phyloP scores from a whole-genome alignment of 2,113 vertebrate species.

The Eulacestoma nigropectus region DNA sequence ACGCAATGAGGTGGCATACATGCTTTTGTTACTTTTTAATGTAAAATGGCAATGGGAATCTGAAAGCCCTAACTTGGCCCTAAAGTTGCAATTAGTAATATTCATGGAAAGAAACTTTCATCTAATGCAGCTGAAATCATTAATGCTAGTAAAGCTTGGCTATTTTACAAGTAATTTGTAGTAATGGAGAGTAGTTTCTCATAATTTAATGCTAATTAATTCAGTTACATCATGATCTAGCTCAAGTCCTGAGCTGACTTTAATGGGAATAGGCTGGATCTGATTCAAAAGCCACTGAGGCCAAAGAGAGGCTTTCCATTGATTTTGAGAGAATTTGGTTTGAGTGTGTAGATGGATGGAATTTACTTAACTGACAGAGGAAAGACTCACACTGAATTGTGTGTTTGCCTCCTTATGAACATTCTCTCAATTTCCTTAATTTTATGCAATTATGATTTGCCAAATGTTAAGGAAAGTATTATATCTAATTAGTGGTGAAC shows the following conservation, averaged over 20 bases:
- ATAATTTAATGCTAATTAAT: conserved; percentile 73
- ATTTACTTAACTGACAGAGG: not conserved
- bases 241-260: conserved; percentile 41
- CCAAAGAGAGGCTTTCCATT: not conserved
- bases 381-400: not conserved
- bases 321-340: conserved; percentile 3
- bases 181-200: conserved; percentile 55
- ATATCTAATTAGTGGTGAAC: conserved; percentile 52
- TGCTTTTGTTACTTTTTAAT: not conserved
- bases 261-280: conserved; percentile 1
- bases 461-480: conserved; percentile 25
- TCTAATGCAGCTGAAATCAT: not conserved
- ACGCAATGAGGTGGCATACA: not conserved
- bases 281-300: conserved; percentile 21
- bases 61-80: not conserved
- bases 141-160: conserved; percentile 30
- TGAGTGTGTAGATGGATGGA: not conserved
- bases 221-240: conserved; percentile 47
- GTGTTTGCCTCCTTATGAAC: not conserved
- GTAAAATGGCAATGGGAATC: not conserved
- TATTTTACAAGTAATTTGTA: conserved; percentile 64
- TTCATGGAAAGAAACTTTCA: not conserved
- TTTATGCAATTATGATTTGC: conserved; percentile 56
- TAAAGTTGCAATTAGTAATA: not conserved
- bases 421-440: conserved; percentile 52